Evolutionary conservation across 2,797 vertebrate genomes (phyloP).

Genomic region (Cheirogaleus major): DNA sequence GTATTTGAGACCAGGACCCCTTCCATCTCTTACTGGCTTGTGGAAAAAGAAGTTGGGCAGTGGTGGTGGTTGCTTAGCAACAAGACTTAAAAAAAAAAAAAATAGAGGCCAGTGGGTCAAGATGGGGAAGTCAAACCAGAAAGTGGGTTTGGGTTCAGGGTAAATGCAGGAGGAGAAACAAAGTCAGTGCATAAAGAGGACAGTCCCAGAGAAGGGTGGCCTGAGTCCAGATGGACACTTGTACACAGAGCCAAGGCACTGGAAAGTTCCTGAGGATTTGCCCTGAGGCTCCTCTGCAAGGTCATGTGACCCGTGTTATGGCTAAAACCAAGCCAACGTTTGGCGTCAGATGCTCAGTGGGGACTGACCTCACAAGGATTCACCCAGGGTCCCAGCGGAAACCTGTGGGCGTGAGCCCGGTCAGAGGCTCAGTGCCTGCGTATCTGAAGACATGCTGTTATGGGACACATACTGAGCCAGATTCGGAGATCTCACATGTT

Average conservation of each 20-base stretch:
- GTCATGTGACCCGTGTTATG: not conserved
- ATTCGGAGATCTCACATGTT: not conserved
- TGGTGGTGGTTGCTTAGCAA: not conserved
- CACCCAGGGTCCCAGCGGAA: not conserved
- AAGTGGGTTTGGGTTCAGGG: not conserved
- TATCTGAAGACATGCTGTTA: not conserved
- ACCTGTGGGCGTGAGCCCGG: not conserved
- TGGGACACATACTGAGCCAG: rapidly evolving
- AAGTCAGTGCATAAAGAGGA: not conserved
- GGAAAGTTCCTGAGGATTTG: not conserved
- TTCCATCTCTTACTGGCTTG: not conserved
- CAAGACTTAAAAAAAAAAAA: not conserved
- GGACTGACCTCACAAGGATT: not conserved
- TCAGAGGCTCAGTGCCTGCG: not conserved
- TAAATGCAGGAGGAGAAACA: not conserved
- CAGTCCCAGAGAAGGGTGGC: not conserved
- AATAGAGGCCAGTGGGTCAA: not conserved
- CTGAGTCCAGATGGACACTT: not conserved
- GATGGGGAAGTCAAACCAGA: not conserved
- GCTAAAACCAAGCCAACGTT: not conserved
- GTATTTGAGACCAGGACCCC: not conserved
- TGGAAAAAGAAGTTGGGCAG: not conserved
- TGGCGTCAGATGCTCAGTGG: not conserved
- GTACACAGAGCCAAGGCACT: not conserved
- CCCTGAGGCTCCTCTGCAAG: not conserved